A percentile compares a stretch with the other conserved stretches of the same genome.
Evolutionary conservation across 2,888 invertebrate species (phyloP).

Genomic region (Cistogaster globosa): DNA sequence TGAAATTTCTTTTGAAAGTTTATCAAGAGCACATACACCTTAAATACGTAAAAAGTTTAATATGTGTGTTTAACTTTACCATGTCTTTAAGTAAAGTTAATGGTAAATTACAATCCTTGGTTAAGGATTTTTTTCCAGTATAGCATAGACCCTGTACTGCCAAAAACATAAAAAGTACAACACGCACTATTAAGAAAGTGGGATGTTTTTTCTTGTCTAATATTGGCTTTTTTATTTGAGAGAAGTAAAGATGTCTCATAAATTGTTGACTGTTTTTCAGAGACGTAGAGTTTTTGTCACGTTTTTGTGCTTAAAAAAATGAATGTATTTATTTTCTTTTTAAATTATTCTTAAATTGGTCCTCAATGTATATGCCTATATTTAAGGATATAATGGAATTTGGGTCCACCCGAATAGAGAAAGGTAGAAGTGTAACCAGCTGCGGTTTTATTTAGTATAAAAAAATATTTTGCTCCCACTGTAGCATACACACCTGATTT

Average conservation of each 20-base stretch:
- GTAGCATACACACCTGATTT: neutral
- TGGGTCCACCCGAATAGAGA: too few relatives aligned
- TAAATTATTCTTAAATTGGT: too few relatives aligned
- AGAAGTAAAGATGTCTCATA: constrained; percentile 38
- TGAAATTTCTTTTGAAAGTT: constrained; percentile 24
- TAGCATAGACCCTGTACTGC: constrained; percentile 44
- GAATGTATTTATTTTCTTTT: too few relatives aligned
- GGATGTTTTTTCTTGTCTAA: neutral
- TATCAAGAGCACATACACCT: neutral
- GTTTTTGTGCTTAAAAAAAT: too few relatives aligned
- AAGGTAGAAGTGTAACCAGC: too few relatives aligned
- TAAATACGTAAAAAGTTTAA: constrained; percentile 20
- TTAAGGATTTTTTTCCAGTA: constrained; percentile 11
- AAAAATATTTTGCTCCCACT: neutral
- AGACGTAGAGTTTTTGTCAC: neutral
- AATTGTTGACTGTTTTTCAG: constrained; percentile 8
- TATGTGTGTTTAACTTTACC: constrained; percentile 10
- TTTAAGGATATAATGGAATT: too few relatives aligned
- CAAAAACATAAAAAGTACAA: neutral
- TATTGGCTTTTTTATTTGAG: neutral
- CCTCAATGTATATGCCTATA: too few relatives aligned
- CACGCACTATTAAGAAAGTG: constrained; percentile 37
- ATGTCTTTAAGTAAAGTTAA: constrained; percentile 53
- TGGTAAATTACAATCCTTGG: constrained; percentile 48
- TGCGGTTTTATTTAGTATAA: too few relatives aligned